These are phyloP conservation scores for Gallirallus australis DNA, from an alignment of 2,797 vertebrate species.

Conservation along the genomic window DNA sequence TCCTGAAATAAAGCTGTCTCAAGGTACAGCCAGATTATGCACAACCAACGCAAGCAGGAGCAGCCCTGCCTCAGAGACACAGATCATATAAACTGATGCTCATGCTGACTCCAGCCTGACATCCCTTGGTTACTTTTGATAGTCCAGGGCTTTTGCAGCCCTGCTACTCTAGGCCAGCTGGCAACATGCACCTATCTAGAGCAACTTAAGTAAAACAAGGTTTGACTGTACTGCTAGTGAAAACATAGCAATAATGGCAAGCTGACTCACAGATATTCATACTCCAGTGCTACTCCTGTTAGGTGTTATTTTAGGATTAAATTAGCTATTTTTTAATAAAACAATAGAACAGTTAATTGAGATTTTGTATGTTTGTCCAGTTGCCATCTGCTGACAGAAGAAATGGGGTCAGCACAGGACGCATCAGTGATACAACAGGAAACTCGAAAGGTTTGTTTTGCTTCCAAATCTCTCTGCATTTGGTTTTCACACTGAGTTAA, in stretches of 20 bases:
- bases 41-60: not conserved
- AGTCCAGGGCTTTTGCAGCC: not conserved
- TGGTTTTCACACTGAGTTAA: not conserved
- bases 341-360: not conserved
- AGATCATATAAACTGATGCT: not conserved
- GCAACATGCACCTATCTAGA: not conserved
- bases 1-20: not conserved
- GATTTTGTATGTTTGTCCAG: not conserved
- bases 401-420: not conserved
- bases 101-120: not conserved
- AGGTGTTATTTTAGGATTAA: not conserved
- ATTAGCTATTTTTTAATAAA: not conserved
- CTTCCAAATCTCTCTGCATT: not conserved
- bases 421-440: not conserved
- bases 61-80: not conserved
- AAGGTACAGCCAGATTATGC: not conserved
- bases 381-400: not conserved
- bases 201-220: not conserved
- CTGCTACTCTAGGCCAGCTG: not conserved
- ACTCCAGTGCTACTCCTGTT: not conserved
- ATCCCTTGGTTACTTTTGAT: not conserved
- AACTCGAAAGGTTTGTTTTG: not conserved
- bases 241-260: not conserved
- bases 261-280: not conserved
- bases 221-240: not conserved